Conservation (phyloP, 2,888 invertebrate genomes). For the Stenchaetothrips biformis region DNA sequence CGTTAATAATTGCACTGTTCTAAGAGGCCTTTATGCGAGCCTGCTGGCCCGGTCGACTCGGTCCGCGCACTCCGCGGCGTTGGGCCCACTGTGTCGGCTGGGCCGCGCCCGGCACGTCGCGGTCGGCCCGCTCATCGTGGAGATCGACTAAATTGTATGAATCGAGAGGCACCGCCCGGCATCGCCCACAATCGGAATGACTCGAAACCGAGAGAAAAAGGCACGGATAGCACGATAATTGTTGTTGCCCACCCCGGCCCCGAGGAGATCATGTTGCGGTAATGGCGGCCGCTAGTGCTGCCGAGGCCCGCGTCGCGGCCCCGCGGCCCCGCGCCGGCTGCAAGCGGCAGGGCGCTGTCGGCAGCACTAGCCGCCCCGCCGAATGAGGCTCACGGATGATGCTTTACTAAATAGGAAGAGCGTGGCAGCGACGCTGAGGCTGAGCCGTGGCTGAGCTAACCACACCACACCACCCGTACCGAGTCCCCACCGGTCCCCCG, state of each 20-base stretch:
- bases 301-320: background rate
- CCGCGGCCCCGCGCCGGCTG: too few species aligned
- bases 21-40: too few species aligned
- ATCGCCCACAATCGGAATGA: background rate
- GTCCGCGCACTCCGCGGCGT: too few species aligned
- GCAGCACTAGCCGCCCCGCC: background rate
- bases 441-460: slow-evolving; percentile 16
- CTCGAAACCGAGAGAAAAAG: background rate
- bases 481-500: background rate
- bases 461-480: background rate
- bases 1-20: background rate
- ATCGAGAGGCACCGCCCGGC: background rate
- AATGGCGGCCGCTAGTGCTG: background rate
- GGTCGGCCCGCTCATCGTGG: background rate
- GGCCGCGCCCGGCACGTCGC: background rate
- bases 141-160: background rate
- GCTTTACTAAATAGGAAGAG: slow-evolving; percentile 25
- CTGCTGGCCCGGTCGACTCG: too few species aligned
- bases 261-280: background rate
- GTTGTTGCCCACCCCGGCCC: background rate
- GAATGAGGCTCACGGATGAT: slow-evolving; percentile 17
- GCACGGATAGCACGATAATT: background rate
- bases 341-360: background rate
- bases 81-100: too few species aligned
- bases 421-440: slow-evolving; percentile 17